Evolutionary conservation across 1,140 invertebrate species (phyloP), one percentile per base, ranked within the genome.

Genomic region (Odontomachus brunneus): DNA sequence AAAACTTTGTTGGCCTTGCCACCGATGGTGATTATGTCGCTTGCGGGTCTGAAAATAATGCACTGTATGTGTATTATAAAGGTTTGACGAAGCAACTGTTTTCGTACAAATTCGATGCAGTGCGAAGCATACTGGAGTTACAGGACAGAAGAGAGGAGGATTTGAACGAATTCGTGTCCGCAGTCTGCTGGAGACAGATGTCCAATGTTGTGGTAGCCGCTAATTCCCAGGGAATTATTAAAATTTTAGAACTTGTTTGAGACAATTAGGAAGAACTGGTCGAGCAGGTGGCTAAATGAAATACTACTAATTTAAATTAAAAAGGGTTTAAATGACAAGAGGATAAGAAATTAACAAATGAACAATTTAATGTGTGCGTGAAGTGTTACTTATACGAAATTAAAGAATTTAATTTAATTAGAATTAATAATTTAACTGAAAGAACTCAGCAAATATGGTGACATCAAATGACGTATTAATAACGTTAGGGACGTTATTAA

Each of bases 1-100:
- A 99, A 92, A 99, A 99, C 93, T 99, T 99, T 95, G 98, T 99
- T 12, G 98, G 98, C 0, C 93, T 99, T n/a, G 98, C 98, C 0
- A 99, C 98, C 0, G 98, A 99, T 94, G 98, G 98, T 2, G 97
- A 98, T 91, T 99, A 98, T 93, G 96, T 99, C 24, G 98, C 98
- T 3, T 99, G 98, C 95, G 99, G 98, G 62, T 99, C 98, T 15
- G 98, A 99, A 94, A 99, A 99, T 91, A 99, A 99, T 94, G 96
- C 98, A 1, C 94, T 99, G 2, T 99, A 98, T 93, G 95, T 99
- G 67, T 99, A 99, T 94, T 99, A 99, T 91, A 97, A 98, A 92
- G 98, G 97, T 14, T 93, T 99, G 26, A 97, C 97, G 11, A 97
- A 98, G 90, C 98, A 98, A 85, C 92, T 99, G 65, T 96, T 99